phyloP scores from a whole-genome alignment of 1,140 invertebrate genomes.

The Harpegnathos saltator region DNA sequence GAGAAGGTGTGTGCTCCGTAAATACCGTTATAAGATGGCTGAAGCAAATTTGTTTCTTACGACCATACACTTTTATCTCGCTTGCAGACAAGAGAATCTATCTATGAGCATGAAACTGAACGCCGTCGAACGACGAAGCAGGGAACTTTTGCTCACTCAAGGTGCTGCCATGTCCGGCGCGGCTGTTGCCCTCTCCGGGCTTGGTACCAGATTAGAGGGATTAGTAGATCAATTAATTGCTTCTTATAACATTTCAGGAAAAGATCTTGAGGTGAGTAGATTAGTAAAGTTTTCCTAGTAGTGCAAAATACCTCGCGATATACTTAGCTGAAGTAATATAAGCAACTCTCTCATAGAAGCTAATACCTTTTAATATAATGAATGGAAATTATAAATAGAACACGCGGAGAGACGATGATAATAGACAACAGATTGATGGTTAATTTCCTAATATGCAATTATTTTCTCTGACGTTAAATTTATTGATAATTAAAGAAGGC shows the following conservation, averaged over 20 bases:
- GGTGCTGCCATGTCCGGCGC: slow-evolving; percentile 90
- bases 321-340: no score
- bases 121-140: slow-evolving; percentile 88
- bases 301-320: no score
- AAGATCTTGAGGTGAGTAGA: slow-evolving; percentile 89
- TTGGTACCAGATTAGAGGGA: slow-evolving; percentile 89
- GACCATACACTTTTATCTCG: background rate
- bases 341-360: no score
- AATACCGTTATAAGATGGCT: slow-evolving; percentile 19
- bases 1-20: slow-evolving; percentile 86
- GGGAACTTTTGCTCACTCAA: slow-evolving; percentile 89
- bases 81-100: slow-evolving; percentile 88
- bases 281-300: background rate
- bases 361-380: background rate
- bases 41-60: background rate
- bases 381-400: background rate
- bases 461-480: slow-evolving; percentile 8
- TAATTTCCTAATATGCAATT: background rate
- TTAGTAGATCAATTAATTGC: slow-evolving; percentile 90
- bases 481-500: background rate
- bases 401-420: background rate
- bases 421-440: background rate
- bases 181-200: slow-evolving; percentile 89
- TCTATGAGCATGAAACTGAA: slow-evolving; percentile 88
- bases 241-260: slow-evolving; percentile 91